Evolutionary conservation across 2,797 vertebrate genomes (phyloP), one percentile per base, ranked within the genome.

Genomic region (Falco cherrug): DNA sequence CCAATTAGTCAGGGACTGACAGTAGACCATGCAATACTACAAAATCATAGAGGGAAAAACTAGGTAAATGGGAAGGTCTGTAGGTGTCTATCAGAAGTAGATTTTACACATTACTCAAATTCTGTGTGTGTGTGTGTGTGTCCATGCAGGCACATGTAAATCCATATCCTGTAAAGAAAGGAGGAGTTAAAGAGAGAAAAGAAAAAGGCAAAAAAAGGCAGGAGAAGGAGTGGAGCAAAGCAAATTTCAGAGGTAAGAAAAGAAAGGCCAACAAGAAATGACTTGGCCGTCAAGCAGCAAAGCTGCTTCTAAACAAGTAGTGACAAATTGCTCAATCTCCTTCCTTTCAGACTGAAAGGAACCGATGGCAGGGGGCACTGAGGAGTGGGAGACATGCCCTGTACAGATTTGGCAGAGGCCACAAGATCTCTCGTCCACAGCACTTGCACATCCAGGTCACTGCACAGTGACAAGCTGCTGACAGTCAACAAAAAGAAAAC

Each of bases 281-380:
- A 60, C 20, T 57, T 60, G 37, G 31, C 33, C 74, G 88, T 54
- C 21, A 54, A 37, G 57, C 31, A 63, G 21, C 41, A 18, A 68
- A 53, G 43, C n/a, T 8, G 1, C 65, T 86, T 93, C 73, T 89
- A 70, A 91, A 73, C 69, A 78, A 92, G 74, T 0, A 0, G 33
- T 84, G 81, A 96, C 84, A 96, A 93, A 96, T 76, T 57, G 71
- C 85, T 95, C 74, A 31, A 76, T 90, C 80, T 91, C 84, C 28
- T 59, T 74, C 83, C 65, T 86, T 86, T 88, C 83, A 75, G 43
- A 5, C 45, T 31, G 64, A 78, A 93, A 75, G 57, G 41, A 91
- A 18, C 1, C 2, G 10, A 57, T 74, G 45, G 69, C 65, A 77
- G 41, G 16, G n/a, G 28, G 24, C 85, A 75, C 0, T 50, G 41